These are phyloP conservation scores for Drosophila tani DNA, from an alignment of 1,140 invertebrate genomes.

Conservation along the genomic window DNA sequence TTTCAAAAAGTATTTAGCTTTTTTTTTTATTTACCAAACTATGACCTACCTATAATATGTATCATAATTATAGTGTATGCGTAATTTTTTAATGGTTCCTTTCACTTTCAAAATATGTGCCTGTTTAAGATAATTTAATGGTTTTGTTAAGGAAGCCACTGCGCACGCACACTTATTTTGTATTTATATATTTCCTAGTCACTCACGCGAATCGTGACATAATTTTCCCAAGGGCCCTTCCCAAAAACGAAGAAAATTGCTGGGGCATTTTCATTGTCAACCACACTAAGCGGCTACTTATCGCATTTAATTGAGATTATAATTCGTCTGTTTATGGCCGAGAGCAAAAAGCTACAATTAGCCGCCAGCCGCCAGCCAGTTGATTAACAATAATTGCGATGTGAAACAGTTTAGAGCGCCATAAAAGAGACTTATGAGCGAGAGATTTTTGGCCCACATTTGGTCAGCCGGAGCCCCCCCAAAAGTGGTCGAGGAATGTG, in stretches of 20 bases:
- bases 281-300: slow-evolving; percentile 45
- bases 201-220: background rate
- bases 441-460: slow-evolving; percentile 50
- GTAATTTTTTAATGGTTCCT: too few species aligned
- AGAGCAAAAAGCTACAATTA: slow-evolving; percentile 38
- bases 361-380: slow-evolving; percentile 17
- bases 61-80: too few species aligned
- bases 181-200: background rate
- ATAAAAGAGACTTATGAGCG: slow-evolving; percentile 56
- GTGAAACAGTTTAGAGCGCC: slow-evolving; percentile 57
- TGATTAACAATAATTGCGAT: slow-evolving; percentile 61
- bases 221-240: slow-evolving; percentile 12
- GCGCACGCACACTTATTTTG: background rate
- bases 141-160: too few species aligned
- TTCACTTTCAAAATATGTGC: too few species aligned
- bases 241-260: slow-evolving; percentile 11
- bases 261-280: slow-evolving; percentile 55
- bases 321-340: slow-evolving; percentile 49
- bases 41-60: too few species aligned
- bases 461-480: slow-evolving; percentile 32
- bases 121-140: too few species aligned
- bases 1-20: too few species aligned
- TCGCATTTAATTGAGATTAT: slow-evolving; percentile 61
- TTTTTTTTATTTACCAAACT: too few species aligned
- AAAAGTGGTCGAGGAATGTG: slow-evolving; percentile 56